These are phyloP conservation scores for Sylvicola fuscatus DNA, from an alignment of 2,888 invertebrate genomes.

Conservation along the genomic window DNA sequence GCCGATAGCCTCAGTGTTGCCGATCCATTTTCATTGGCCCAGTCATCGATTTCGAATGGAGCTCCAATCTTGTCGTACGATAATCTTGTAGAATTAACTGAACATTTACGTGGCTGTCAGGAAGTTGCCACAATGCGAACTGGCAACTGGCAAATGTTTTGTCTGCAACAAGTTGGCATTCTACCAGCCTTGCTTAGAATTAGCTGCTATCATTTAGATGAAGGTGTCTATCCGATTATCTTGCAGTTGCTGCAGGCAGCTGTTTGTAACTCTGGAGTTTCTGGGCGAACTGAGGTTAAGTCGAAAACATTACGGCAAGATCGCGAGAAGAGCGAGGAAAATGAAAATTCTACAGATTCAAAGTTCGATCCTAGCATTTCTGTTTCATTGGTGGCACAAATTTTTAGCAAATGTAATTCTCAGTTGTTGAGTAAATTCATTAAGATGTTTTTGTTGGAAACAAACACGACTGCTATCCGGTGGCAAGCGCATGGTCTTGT, in stretches of 20 bases:
- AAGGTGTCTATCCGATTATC: constrained; percentile 78
- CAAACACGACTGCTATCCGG: constrained; percentile 76
- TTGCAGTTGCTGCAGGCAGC: constrained; percentile 79
- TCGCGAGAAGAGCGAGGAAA: constrained; percentile 44
- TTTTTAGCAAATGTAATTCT: constrained; percentile 37
- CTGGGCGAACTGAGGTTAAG: constrained; percentile 12
- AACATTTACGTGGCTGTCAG: constrained; percentile 82
- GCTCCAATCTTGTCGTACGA: constrained; percentile 54
- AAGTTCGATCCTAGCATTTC: constrained; percentile 47
- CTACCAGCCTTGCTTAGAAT: constrained; percentile 67
- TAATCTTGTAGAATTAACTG: constrained; percentile 80
- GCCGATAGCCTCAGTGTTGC: constrained; percentile 11
- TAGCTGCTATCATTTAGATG: constrained; percentile 63
- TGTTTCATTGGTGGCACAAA: constrained; percentile 42
- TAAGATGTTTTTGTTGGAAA: constrained; percentile 78
- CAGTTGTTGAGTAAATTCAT: constrained; percentile 42
- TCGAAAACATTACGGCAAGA: constrained; percentile 27
- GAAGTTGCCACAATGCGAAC: constrained; percentile 84
- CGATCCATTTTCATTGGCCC: constrained; percentile 14
- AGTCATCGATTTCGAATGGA: constrained; percentile 3
- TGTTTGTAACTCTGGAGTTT: constrained; percentile 35
- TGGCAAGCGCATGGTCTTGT: constrained; percentile 90
- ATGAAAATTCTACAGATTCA: constrained; percentile 33
- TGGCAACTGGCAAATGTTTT: constrained; percentile 89
- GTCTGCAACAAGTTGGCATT: constrained; percentile 46